Base-by-base conservation (phyloP, 2,888 invertebrate species). In the Philhelius pedissequus region DNA sequence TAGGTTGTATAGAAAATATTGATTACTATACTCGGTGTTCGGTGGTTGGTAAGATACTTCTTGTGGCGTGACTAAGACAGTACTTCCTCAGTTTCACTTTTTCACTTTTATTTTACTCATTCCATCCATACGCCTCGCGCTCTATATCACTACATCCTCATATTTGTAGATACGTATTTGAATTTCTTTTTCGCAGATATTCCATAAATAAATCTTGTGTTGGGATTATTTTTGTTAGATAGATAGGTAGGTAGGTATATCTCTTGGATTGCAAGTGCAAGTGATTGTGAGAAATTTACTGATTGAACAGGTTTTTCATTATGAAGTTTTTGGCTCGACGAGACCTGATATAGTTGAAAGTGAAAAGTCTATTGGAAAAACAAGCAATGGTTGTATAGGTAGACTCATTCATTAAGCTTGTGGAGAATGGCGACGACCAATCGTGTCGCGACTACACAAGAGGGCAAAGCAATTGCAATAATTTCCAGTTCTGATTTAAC, bases 81-180 rank as follows among this genome's bases (percentile, higher is more conserved):
- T 58, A 75, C 80, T 84, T 84, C 84, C 84, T 84, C 66, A 84
- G 84, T 84, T 84, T 84, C 84, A 84, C 84, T 80, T 84, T 84
- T 84, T 84, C 84, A 84, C 84, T 80, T 84, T 80, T 80, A 27
- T 70, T 79, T 75, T 30, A 43, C 20, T 60, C 40, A 35, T 56
- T 56, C 20, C 20, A 32, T 27, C n/a, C n/a, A n/a, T n/a, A n/a
- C n/a, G 27, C 56, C 20, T 8, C n/a, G 15, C 15, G 3, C 38
- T 38, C 40, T 7, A 40, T 40, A 20, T 20, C 1, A 2, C 8
- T 62, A 58, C n/a, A 38, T 60, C 20, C 20, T 56, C 35, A 20
- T 30, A 50, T 64, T 52, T 69, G 38, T 48, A 35, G 48, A 45
- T 52, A 52, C 56, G 43, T 66, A 50, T 58, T 70, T 64, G 38